phyloP scores from a whole-genome alignment of 2,888 invertebrate genomes.

The Dimorphilus gyrociliatus region DNA sequence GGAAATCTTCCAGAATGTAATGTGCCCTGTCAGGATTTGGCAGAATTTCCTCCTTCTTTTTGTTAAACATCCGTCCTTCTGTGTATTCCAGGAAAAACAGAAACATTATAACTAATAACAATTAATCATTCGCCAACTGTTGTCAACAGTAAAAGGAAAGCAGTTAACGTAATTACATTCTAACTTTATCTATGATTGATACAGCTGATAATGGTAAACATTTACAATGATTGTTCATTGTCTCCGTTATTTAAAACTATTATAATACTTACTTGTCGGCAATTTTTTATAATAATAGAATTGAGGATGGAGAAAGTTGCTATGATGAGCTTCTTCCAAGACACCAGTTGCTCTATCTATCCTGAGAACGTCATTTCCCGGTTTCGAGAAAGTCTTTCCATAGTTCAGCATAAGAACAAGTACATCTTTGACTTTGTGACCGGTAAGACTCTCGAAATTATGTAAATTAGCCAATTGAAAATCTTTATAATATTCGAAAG shows the following conservation, averaged over 20 bases:
- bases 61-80: too few species aligned
- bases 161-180: too few species aligned
- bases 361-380: conserved; percentile 36
- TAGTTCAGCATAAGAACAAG: conserved; percentile 37
- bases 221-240: too few species aligned
- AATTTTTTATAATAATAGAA: conserved; percentile 34
- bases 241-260: too few species aligned
- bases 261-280: conserved; percentile 33
- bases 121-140: too few species aligned
- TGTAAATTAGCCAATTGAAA: conserved; percentile 33
- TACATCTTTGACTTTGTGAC: conserved; percentile 19
- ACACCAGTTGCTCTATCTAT: conserved; percentile 33
- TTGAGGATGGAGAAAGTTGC: conserved; percentile 39
- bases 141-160: too few species aligned
- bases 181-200: too few species aligned
- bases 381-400: conserved; percentile 36
- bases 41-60: conserved; percentile 7
- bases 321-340: conserved; percentile 32
- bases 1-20: conserved; percentile 25
- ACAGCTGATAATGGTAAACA: too few species aligned
- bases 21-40: conserved; percentile 17
- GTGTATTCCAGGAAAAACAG: too few species aligned
- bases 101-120: too few species aligned
- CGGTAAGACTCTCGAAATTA: conserved; percentile 22
- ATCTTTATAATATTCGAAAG: conserved; percentile 30